phyloP scores from a whole-genome alignment of 92 coral and sea anemone species.

The Epizoanthus ramosus region DNA sequence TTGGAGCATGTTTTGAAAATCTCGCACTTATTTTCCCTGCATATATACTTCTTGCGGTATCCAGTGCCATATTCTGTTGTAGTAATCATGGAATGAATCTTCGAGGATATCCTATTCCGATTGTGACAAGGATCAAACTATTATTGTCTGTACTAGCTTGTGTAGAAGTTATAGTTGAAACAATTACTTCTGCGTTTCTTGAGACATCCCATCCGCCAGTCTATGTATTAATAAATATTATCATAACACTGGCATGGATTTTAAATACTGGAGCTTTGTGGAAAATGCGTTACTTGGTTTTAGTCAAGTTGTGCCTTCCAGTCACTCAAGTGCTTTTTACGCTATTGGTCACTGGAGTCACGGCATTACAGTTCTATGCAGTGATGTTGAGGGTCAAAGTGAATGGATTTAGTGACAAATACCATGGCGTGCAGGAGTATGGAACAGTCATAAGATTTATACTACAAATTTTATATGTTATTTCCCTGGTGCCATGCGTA shows the following conservation, averaged over 20 bases:
- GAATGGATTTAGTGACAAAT: slow-evolving; percentile 24
- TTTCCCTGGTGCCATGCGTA: slow-evolving; percentile 54
- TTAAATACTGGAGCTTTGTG: slow-evolving; percentile 64
- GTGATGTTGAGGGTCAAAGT: slow-evolving; percentile 39
- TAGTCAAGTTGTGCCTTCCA: slow-evolving; percentile 59
- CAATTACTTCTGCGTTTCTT: slow-evolving; percentile 43
- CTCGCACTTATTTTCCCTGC: slow-evolving; percentile 76
- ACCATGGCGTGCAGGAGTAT: slow-evolving; percentile 60
- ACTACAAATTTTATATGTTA: slow-evolving; percentile 57
- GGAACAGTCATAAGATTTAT: slow-evolving; percentile 67
- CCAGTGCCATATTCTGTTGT: slow-evolving; percentile 63
- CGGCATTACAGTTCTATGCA: slow-evolving; percentile 64
- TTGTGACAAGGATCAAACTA: slow-evolving; percentile 60
- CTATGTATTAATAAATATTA: slow-evolving; percentile 56
- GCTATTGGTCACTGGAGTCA: slow-evolving; percentile 49
- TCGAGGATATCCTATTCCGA: slow-evolving; percentile 35
- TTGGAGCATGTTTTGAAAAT: slow-evolving; percentile 80
- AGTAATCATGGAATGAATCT: slow-evolving; percentile 46
- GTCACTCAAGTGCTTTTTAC: slow-evolving; percentile 46
- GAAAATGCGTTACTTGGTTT: slow-evolving; percentile 64
- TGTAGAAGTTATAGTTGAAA: slow-evolving; percentile 62
- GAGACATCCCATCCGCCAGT: slow-evolving; percentile 61
- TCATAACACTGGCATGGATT: slow-evolving; percentile 78
- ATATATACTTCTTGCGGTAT: slow-evolving; percentile 63
- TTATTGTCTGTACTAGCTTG: slow-evolving; percentile 44